Percentiles rank a stretch among this genome's conserved stretches.
phyloP scores from a whole-genome alignment of 2,797 vertebrate species.

The Fistularia tabacaria region DNA sequence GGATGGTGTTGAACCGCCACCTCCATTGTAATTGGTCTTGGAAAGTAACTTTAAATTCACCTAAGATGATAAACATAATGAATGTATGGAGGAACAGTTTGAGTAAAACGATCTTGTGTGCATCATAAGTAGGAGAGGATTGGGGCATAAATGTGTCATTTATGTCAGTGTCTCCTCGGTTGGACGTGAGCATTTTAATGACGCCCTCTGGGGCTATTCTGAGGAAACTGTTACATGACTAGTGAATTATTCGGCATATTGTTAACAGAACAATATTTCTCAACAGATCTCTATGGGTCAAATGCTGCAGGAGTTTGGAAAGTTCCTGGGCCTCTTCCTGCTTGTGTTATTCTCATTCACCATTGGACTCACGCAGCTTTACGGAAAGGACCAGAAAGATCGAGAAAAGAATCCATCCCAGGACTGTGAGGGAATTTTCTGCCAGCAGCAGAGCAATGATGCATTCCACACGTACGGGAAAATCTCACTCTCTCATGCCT shows the following conservation, averaged over 20 bases:
- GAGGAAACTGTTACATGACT: background rate
- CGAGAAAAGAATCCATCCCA: constrained; percentile 65
- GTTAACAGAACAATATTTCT: constrained; percentile 18
- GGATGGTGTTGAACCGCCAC: too few species aligned
- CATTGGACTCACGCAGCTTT: constrained; percentile 95
- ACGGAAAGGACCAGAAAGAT: constrained; percentile 84
- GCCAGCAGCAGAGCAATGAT: constrained; percentile 91
- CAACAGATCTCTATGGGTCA: constrained; percentile 97
- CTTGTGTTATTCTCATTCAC: constrained; percentile 98
- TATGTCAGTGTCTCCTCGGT: too few species aligned
- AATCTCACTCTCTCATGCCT: constrained; percentile 11
- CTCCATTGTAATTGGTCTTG: too few species aligned
- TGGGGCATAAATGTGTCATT: too few species aligned
- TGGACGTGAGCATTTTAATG: too few species aligned
- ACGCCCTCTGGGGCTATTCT: too few species aligned
- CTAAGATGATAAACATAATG: too few species aligned
- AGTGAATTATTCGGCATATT: background rate
- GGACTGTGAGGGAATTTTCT: constrained; percentile 93
- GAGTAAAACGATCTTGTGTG: too few species aligned
- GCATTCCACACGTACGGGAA: constrained; percentile 89
- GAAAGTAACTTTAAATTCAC: too few species aligned
- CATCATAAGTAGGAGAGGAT: too few species aligned
- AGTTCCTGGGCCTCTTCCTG: constrained; percentile 96
- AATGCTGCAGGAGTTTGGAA: constrained; percentile 98
- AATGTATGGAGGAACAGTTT: too few species aligned